These are phyloP conservation scores for Callionymus lyra DNA, from an alignment of 2,113 vertebrate species.

Conservation along the genomic window DNA sequence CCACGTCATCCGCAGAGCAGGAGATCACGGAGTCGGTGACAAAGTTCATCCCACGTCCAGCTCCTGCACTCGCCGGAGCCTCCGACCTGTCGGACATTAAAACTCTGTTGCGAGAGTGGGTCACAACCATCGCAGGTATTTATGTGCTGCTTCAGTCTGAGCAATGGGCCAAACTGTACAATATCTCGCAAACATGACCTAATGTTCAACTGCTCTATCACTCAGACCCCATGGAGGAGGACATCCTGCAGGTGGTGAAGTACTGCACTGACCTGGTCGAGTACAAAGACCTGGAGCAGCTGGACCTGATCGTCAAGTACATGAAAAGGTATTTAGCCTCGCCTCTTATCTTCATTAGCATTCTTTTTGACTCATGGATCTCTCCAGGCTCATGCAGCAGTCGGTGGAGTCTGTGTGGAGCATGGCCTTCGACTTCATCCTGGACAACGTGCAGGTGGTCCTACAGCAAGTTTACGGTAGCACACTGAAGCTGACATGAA, in stretches of 20 bases:
- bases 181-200: neutral
- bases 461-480: conserved; percentile 94
- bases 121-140: conserved; percentile 81
- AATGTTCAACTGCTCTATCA: neutral
- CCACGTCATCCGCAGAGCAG: conserved; percentile 55
- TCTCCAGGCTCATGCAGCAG: conserved; percentile 87
- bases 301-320: conserved; percentile 94
- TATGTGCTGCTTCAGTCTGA: neutral
- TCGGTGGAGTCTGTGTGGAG: conserved; percentile 96
- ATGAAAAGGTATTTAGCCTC: conserved; percentile 76
- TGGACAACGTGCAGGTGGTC: conserved; percentile 97
- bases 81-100: conserved; percentile 85
- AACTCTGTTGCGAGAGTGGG: conserved; percentile 85
- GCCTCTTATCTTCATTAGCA: neutral
- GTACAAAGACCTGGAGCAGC: conserved; percentile 91
- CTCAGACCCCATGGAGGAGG: conserved; percentile 97
- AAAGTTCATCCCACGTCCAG: conserved; percentile 47
- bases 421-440: conserved; percentile 98
- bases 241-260: conserved; percentile 93
- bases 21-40: conserved; percentile 34
- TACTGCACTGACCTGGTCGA: conserved; percentile 97
- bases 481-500: conserved; percentile 87
- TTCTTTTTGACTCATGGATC: neutral
- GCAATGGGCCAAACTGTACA: no score
- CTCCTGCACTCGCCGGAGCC: conserved; percentile 85